Conservation (phyloP, 2,888 invertebrate species). For the Oscheius sp. region DNA sequence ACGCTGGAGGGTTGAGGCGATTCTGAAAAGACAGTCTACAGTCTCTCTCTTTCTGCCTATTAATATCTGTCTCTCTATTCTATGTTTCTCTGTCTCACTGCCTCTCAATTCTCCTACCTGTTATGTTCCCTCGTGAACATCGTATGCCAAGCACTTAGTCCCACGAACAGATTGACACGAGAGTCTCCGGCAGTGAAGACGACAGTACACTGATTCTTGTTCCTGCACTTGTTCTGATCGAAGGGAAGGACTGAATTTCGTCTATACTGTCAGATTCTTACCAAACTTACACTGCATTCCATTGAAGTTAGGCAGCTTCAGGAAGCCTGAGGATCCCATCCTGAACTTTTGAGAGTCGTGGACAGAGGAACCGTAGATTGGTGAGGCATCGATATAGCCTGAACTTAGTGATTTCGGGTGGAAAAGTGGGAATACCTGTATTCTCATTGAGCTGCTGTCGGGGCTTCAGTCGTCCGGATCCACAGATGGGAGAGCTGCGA, state of each 20-base stretch:
- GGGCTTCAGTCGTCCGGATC: slow-evolving; percentile 92
- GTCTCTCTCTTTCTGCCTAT: not conserved
- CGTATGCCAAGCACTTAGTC: slow-evolving; percentile 78
- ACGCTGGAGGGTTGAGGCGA: slow-evolving; percentile 83
- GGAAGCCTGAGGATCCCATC: slow-evolving; percentile 66
- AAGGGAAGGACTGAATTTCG: slow-evolving; percentile 65
- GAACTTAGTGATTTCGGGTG: not conserved
- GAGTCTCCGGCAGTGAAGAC: slow-evolving; percentile 73
- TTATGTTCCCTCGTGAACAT: slow-evolving; percentile 91
- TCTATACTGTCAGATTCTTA: not conserved
- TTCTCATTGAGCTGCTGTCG: slow-evolving; percentile 84
- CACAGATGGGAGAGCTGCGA: slow-evolving; percentile 93
- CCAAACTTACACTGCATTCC: slow-evolving; percentile 48
- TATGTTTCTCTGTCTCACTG: too few species aligned
- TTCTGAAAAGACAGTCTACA: slow-evolving; percentile 75
- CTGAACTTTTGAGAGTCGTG: slow-evolving; percentile 71
- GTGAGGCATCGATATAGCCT: slow-evolving; percentile 86
- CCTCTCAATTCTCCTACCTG: slow-evolving; percentile 48
- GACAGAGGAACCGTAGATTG: slow-evolving; percentile 87
- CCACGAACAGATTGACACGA: slow-evolving; percentile 74
- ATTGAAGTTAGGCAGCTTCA: slow-evolving; percentile 68
- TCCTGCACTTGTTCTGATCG: slow-evolving; percentile 66
- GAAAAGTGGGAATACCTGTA: slow-evolving; percentile 79
- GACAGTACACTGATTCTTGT: slow-evolving; percentile 63
- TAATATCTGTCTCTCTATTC: slow-evolving; percentile 1